Conservation (phyloP, 2,113 vertebrate species). For the Chaenogobius annularis region DNA sequence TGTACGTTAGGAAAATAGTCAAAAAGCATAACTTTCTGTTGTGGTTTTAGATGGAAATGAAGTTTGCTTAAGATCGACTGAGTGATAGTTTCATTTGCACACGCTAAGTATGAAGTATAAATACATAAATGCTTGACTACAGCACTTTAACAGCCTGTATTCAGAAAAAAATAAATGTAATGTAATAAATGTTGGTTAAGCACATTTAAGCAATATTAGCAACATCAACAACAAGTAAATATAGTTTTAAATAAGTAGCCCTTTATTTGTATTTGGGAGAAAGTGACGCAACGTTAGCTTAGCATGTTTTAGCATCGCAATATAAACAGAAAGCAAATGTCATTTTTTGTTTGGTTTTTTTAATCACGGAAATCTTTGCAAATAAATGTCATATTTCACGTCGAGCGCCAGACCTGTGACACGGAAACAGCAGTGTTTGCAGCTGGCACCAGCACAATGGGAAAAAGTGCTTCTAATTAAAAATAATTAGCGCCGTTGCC, state of each 20-base stretch:
- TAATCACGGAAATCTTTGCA: not conserved
- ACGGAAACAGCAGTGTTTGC: conserved; percentile 20
- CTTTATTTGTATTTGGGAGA: not conserved
- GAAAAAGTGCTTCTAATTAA: conserved; percentile 42
- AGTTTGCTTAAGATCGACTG: too few species aligned
- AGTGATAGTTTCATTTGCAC: too few species aligned
- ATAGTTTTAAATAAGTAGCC: too few species aligned
- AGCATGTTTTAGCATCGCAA: conserved; percentile 23
- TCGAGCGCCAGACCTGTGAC: conserved; percentile 30
- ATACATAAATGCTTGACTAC: too few species aligned
- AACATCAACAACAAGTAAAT: not conserved
- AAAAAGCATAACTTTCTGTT: too few species aligned
- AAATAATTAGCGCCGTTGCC: conserved; percentile 34
- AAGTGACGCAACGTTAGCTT: conserved; percentile 4
- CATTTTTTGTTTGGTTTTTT: too few species aligned
- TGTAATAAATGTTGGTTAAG: too few species aligned
- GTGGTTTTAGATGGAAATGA: too few species aligned
- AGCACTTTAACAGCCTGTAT: too few species aligned
- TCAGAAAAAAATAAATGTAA: too few species aligned
- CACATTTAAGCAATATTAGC: not conserved
- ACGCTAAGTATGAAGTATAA: too few species aligned
- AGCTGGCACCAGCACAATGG: conserved; percentile 13
- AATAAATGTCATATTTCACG: conserved; percentile 5
- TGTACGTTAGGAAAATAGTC: too few species aligned
- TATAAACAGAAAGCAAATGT: conserved; percentile 19